Evolutionary conservation across 1,140 invertebrate genomes (phyloP).

Genomic region (Bombus turneri): DNA sequence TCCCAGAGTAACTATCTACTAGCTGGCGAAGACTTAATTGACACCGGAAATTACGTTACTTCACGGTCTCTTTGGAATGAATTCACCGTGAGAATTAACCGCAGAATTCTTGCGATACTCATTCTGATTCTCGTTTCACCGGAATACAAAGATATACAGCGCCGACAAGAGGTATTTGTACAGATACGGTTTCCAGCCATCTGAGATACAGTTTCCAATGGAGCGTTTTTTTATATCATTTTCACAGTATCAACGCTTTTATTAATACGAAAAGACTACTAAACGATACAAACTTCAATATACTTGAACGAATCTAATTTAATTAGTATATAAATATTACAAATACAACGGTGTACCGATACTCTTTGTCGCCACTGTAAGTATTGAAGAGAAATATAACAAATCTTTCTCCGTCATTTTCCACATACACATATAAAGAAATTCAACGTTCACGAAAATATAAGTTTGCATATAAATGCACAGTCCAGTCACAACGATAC

Average conservation of each 20-base stretch:
- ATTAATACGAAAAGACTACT: too few relatives aligned
- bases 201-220: too few relatives aligned
- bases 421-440: neutral
- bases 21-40: neutral
- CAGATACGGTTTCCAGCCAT: too few relatives aligned
- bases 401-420: neutral
- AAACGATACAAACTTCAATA: too few relatives aligned
- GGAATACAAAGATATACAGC: neutral
- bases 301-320: too few relatives aligned
- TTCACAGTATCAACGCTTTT: too few relatives aligned
- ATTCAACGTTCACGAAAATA: neutral
- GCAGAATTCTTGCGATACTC: neutral
- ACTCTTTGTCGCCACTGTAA: too few relatives aligned
- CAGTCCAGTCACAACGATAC: too few relatives aligned
- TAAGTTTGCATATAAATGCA: neutral
- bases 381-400: neutral
- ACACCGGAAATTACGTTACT: neutral
- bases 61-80: neutral
- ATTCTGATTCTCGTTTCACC: neutral
- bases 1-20: neutral
- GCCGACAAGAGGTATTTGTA: neutral
- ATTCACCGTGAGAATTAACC: neutral
- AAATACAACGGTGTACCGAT: too few relatives aligned
- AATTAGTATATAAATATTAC: too few relatives aligned
- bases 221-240: too few relatives aligned